Conservation (phyloP, 2,888 invertebrate genomes). For the Melanostoma scalare region DNA sequence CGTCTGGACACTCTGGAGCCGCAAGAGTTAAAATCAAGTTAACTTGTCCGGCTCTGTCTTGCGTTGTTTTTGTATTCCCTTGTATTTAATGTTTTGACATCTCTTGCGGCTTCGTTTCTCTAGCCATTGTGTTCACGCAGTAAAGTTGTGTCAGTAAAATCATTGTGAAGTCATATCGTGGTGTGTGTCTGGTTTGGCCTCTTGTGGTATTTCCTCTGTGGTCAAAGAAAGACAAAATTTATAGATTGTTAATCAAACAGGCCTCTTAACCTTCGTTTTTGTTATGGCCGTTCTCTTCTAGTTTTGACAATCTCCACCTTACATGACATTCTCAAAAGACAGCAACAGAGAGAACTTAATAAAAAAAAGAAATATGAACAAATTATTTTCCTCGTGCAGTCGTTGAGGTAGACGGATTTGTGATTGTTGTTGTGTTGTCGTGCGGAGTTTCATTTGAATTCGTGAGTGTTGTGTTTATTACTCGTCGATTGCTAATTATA, state of each 20-base stretch:
- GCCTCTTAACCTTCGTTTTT: neutral
- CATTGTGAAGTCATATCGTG: no score
- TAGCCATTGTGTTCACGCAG: no score
- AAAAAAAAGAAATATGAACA: constrained; percentile 15
- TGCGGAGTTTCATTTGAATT: constrained; percentile 11
- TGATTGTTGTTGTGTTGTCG: constrained; percentile 42
- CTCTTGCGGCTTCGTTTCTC: no score
- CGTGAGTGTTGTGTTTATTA: constrained; percentile 53
- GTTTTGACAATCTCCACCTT: constrained; percentile 17
- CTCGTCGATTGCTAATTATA: constrained; percentile 61
- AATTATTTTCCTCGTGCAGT: constrained; percentile 39
- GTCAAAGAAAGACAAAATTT: neutral
- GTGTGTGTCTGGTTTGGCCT: no score
- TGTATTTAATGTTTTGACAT: no score
- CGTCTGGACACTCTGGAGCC: no score
- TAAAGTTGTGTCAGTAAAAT: no score
- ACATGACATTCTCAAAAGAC: constrained; percentile 50
- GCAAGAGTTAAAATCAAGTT: no score
- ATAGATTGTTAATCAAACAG: constrained; percentile 1
- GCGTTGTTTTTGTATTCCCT: no score
- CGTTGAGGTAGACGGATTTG: no score
- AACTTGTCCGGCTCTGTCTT: no score
- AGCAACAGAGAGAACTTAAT: constrained; percentile 28
- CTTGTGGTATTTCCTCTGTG: no score
- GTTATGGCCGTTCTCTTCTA: neutral